These are phyloP conservation scores for Mystacides longicornis DNA, from an alignment of 2,888 invertebrate species.

Conservation along the genomic window DNA sequence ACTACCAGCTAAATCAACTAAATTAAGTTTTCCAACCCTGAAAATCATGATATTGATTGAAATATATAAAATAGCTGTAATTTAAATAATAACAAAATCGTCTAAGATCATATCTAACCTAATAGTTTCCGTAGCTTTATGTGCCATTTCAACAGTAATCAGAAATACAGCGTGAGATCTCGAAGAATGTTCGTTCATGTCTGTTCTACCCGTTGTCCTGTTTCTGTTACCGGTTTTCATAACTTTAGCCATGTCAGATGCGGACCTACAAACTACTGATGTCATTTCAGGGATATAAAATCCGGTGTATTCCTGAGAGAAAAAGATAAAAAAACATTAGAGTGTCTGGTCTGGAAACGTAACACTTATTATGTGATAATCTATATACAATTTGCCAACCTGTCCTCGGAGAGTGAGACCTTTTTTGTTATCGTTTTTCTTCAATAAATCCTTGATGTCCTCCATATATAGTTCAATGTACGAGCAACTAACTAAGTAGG, in stretches of 20 bases:
- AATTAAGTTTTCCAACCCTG: conserved; percentile 90
- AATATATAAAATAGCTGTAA: too few species aligned
- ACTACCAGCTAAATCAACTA: conserved; percentile 97
- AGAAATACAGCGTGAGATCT: conserved; percentile 98
- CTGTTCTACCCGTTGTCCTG: conserved; percentile 90
- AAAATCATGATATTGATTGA: too few species aligned
- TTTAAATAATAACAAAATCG: not conserved
- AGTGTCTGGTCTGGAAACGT: not conserved
- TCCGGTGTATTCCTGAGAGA: conserved; percentile 54
- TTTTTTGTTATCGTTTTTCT: conserved; percentile 69
- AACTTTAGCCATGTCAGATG: conserved; percentile 86
- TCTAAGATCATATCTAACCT: conserved; percentile 31
- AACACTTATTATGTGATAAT: too few species aligned
- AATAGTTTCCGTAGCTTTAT: conserved; percentile 40
- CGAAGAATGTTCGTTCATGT: conserved; percentile 98
- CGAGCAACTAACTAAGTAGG: conserved; percentile 92
- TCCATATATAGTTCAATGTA: conserved; percentile 97
- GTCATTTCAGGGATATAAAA: conserved; percentile 95
- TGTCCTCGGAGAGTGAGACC: conserved; percentile 55
- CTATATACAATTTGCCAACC: conserved; percentile 35
- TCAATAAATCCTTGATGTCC: conserved; percentile 64
- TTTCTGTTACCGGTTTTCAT: conserved; percentile 92
- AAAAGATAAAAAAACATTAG: not conserved
- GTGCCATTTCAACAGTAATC: conserved; percentile 87
- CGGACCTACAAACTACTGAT: conserved; percentile 89